Conservation (phyloP, 2,888 invertebrate species). For the Dilophus febrilis region DNA sequence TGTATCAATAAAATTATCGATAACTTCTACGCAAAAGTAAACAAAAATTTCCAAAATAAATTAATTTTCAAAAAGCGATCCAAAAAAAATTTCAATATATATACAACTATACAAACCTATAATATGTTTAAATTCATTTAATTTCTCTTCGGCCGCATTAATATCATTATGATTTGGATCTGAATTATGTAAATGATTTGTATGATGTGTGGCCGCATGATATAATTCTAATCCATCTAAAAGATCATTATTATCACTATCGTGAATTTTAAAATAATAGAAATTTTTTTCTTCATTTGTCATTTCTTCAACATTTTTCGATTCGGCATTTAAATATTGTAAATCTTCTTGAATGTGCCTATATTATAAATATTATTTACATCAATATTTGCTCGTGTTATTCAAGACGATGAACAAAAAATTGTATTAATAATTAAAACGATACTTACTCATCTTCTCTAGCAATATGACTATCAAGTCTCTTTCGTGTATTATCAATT, state of each 20-base stretch:
- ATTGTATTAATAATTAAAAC: neutral
- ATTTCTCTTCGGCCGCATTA: slow-evolving; percentile 25
- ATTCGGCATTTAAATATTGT: slow-evolving; percentile 37
- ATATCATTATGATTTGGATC: slow-evolving; percentile 44
- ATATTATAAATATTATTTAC: slow-evolving; percentile 17
- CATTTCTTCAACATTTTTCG: slow-evolving; percentile 49
- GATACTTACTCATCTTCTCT: slow-evolving; percentile 54
- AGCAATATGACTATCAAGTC: slow-evolving; percentile 45
- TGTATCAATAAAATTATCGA: slow-evolving; percentile 65
- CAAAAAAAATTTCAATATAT: neutral
- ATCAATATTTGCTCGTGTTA: too few relatives aligned
- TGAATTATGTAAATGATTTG: slow-evolving; percentile 40
- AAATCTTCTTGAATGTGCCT: slow-evolving; percentile 70
- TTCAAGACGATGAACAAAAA: neutral
- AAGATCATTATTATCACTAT: slow-evolving; percentile 75
- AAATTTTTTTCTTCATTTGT: slow-evolving; percentile 52
- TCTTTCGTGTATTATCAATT: slow-evolving; percentile 25
- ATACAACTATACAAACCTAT: neutral
- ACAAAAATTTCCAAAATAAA: slow-evolving; percentile 5
- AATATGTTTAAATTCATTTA: slow-evolving; percentile 20
- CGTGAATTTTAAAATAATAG: slow-evolving; percentile 46
- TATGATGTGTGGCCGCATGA: slow-evolving; percentile 32
- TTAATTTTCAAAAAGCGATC: neutral
- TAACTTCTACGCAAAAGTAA: slow-evolving; percentile 61
- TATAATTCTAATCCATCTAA: slow-evolving; percentile 82